Conservation (phyloP, 2,888 invertebrate species). For the Polydrusus tereticollis region DNA sequence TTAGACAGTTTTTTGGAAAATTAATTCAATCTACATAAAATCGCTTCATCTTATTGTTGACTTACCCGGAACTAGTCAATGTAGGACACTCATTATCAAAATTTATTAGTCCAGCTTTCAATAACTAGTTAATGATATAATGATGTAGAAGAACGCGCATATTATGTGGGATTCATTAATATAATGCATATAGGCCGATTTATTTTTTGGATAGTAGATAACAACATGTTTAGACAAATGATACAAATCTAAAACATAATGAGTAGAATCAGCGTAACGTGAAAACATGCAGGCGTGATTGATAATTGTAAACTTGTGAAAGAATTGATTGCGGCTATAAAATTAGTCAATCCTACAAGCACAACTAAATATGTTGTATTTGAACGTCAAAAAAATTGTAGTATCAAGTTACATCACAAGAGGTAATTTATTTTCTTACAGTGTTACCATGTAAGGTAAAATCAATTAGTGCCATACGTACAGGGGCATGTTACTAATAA, state of each 20-base stretch:
- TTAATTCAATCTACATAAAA: no score
- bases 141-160: no score
- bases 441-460: background rate
- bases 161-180: no score
- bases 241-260: background rate
- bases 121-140: constrained; percentile 5
- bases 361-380: constrained; percentile 1
- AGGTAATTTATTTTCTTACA: background rate
- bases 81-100: no score
- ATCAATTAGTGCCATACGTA: background rate
- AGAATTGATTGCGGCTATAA: background rate
- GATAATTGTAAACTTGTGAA: background rate
- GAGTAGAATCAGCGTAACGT: background rate
- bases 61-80: no score
- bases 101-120: background rate
- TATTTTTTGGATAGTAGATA: background rate
- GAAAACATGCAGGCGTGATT: constrained; percentile 12
- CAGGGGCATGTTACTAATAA: background rate
- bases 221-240: constrained; percentile 9
- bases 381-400: constrained; percentile 8
- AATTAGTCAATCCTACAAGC: background rate
- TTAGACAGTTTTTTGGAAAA: no score
- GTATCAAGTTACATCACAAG: constrained; percentile 7
- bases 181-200: no score
- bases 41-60: no score